Evolutionary conservation across 2,797 vertebrate species (phyloP), one percentile per base, ranked within the genome.

Genomic region (Sardinella longiceps): DNA sequence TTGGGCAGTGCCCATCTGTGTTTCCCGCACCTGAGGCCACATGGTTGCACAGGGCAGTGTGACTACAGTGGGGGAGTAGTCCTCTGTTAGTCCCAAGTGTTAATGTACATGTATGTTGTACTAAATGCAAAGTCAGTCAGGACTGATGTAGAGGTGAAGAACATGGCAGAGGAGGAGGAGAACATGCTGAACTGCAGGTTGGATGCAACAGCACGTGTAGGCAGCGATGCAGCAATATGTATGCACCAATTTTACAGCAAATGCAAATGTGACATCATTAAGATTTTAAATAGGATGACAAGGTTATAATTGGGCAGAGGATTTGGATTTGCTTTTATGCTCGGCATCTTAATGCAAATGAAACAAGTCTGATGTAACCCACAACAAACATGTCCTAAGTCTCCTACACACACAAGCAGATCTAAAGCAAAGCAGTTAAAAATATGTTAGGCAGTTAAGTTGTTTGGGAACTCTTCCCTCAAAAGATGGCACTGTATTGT

Each of bases 261-360:
- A 74, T 70, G 63, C 15, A 70, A 37, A 70, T 70, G 30, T 70
- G 28, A 20, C 66, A 74, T 74, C 33, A 39, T 39, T 20, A 23
- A 37, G 37, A 77, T 43, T 77, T 43, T 23, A 39, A 23, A 77
- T 77, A 77, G 70, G 66, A 74, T 74, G 66, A 74, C 66, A 74
- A 74, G 66, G 70, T 43, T 77, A 1, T 77, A 77, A 77, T 77
- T 39, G 37, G 37, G 70, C 70, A 77, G 33, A 39, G 66, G 33
- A 74, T 37, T 37, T 37, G 66, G 66, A 77, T 77, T 23, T 77
- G 70, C 70, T 39, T 77, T 39, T 77, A 20, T 43, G 15, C 37
- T 77, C 5, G 20, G 20, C 70, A 7, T n/a, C n/a, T n/a, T n/a
- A n/a, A 9, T 77, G 33, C 70, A 77, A 60, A 77, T 77, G 33